Evolutionary conservation across 2,113 vertebrate species (phyloP).

Genomic region (Paradisaea rubra): DNA sequence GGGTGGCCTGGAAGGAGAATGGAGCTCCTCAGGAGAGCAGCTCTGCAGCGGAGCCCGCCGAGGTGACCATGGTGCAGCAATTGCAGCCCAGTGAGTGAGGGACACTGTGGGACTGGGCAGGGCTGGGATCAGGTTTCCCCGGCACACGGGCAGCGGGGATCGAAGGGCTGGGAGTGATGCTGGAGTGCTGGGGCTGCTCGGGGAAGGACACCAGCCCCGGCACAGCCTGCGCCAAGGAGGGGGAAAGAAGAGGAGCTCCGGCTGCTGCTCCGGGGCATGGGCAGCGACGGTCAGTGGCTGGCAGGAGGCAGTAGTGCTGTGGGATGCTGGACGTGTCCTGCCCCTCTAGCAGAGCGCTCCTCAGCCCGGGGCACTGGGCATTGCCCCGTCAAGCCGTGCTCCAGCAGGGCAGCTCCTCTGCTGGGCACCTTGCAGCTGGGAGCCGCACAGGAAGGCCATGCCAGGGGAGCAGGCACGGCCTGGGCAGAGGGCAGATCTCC

Average conservation of each 20-base stretch:
- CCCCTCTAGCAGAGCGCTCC: too few species aligned
- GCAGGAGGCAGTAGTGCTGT: not conserved
- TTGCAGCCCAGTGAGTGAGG: not conserved
- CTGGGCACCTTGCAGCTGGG: too few species aligned
- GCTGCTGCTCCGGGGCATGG: not conserved
- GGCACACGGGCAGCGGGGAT: not conserved
- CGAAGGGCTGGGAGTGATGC: not conserved
- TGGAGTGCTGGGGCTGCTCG: accelerated
- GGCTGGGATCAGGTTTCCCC: not conserved
- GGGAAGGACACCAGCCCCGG: too few species aligned
- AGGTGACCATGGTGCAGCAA: not conserved
- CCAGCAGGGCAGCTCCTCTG: too few species aligned
- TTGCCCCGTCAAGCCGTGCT: too few species aligned
- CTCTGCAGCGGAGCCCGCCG: accelerated
- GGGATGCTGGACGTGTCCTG: not conserved
- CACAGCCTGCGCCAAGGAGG: not conserved
- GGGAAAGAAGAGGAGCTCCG: not conserved
- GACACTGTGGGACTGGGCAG: not conserved
- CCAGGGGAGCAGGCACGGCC: too few species aligned
- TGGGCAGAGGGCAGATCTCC: too few species aligned
- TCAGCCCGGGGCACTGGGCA: too few species aligned
- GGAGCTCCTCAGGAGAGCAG: not conserved
- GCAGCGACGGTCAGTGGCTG: not conserved
- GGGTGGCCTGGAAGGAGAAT: not conserved
- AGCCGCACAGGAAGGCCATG: too few species aligned